phyloP scores from a whole-genome alignment of 2,113 vertebrate species.

The Oreocharis arfaki region DNA sequence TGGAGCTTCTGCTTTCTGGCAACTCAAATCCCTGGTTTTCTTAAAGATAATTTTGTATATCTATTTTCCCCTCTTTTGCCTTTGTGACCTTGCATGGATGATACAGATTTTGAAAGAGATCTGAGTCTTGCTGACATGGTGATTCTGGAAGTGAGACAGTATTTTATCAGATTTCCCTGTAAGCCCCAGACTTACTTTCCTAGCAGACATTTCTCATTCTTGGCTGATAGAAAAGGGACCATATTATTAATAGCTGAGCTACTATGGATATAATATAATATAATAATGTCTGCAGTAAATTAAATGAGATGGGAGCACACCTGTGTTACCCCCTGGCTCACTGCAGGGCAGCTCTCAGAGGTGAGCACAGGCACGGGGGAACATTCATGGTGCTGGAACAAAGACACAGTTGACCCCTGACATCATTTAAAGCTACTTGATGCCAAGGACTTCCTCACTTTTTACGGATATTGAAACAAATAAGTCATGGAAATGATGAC shows the following conservation, averaged over 20 bases:
- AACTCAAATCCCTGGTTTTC: background rate
- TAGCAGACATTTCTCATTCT: background rate
- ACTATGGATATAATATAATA: background rate
- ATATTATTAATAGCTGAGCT: background rate
- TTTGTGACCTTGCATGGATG: background rate
- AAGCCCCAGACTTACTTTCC: background rate
- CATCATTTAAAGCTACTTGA: slow-evolving; percentile 43
- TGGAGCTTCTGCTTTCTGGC: background rate
- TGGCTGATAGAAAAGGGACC: background rate
- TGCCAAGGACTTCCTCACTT: slow-evolving; percentile 59
- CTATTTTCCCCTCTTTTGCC: background rate
- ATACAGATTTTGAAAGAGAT: background rate
- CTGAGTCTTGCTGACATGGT: background rate
- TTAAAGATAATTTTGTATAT: background rate
- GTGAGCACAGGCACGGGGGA: background rate
- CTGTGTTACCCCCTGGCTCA: background rate
- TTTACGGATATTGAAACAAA: slow-evolving; percentile 63
- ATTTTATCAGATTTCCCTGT: background rate
- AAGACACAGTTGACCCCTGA: slow-evolving; percentile 37
- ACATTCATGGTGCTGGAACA: background rate
- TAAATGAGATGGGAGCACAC: background rate
- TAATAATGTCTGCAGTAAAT: slow-evolving; percentile 39
- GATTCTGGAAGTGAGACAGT: background rate
- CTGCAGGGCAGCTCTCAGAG: background rate
- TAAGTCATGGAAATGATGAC: slow-evolving; percentile 67